Percentiles rank a stretch among this genome's conserved stretches.
Conservation (phyloP, 2,888 invertebrate genomes). For the Chymomyza procnemis region DNA sequence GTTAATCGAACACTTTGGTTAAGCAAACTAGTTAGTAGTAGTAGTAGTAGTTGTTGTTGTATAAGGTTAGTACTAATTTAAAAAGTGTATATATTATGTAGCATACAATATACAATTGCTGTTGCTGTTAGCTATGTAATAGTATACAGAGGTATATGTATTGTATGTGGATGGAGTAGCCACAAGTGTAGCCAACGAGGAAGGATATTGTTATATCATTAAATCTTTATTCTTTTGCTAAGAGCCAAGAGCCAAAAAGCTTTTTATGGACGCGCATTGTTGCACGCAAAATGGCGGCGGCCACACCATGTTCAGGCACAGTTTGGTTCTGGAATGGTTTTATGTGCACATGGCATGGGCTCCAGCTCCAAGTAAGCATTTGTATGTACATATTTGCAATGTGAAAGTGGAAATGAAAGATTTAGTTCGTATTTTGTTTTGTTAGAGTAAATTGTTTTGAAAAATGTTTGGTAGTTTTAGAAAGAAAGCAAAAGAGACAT, state of each 20-base stretch:
- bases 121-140: constrained; percentile 12
- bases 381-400: constrained; percentile 1
- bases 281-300: constrained; percentile 26
- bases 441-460: constrained; percentile 3
- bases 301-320: constrained; percentile 3
- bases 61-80: neutral
- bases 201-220: too few species aligned
- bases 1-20: constrained; percentile 60
- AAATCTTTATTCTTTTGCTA: neutral
- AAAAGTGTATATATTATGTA: neutral
- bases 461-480: constrained; percentile 11
- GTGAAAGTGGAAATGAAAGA: neutral
- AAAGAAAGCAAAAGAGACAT: constrained; percentile 17
- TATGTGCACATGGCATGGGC: neutral
- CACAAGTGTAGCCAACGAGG: neutral
- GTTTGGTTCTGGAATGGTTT: constrained; percentile 17
- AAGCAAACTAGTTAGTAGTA: constrained; percentile 47
- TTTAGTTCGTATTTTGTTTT: neutral
- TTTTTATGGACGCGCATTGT: neutral
- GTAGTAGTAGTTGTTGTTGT: constrained; percentile 42
- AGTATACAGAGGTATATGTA: constrained; percentile 4
- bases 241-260: neutral
- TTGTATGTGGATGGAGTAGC: neutral
- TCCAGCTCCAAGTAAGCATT: constrained; percentile 24
- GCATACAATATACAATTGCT: neutral